Evolutionary conservation across 2,888 invertebrate species (phyloP), one percentile per base, ranked within the genome.

Genomic region (Odontocerum albicorne): DNA sequence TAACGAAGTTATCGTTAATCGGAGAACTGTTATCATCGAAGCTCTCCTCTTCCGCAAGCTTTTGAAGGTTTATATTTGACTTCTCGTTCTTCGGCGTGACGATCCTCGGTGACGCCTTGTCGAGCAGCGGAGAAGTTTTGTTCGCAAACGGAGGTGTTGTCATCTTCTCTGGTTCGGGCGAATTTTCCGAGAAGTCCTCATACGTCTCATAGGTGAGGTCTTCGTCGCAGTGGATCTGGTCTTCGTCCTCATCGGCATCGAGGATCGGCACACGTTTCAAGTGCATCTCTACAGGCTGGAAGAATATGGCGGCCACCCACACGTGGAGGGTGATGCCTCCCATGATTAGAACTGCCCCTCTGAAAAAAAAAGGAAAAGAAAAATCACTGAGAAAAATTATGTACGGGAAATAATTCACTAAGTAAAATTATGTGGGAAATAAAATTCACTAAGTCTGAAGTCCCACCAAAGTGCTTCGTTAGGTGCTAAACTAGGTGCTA

Each of bases 261-360:
- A 67, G 68, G 39, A 69, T 71, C 3, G 73, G 82, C 51, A 84
- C 84, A 65, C 82, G 79, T 61, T 88, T 83, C 85, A 91, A 82
- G 66, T 92, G 92, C 62, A 85, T 83, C 61, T 88, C 87, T 0
- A 92, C 92, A 0, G 92, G 92, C 59, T 92, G 88, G 71, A 92
- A 92, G 42, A 92, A 83, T 10, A 92, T 69, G 2, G 92, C 91
- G 0, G 90, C 89, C 7, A 91, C 89, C 83, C 90, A 89, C 0
- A 90, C 89, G 70, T 93, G 90, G 42, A 92, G 71, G 64, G 90
- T 89, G 12, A 92, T 75, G 8, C 86, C 92, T 17, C 92, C 92
- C 76, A 92, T 83, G 50, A 92, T 83, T 19, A 92, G 72, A 3
- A 90, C 87, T 2, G 92, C 86, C 10, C 90, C 92, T 66, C 90